Evolutionary conservation across 2,888 invertebrate genomes (phyloP).

Genomic region (Phania funesta): DNA sequence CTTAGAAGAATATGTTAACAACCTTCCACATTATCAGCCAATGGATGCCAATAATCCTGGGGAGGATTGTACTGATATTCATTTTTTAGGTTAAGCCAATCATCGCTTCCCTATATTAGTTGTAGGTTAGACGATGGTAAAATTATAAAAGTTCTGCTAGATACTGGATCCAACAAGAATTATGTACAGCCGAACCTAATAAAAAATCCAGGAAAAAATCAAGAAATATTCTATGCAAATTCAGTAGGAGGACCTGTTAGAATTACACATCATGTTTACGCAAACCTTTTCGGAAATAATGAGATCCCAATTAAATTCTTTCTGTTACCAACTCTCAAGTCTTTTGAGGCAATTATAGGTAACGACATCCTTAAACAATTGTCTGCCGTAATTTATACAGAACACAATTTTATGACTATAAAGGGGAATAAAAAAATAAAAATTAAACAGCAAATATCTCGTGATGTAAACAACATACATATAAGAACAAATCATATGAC

Average conservation of each 20-base stretch:
- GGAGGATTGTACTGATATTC: no score
- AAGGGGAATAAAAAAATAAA: background rate
- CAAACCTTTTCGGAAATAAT: background rate
- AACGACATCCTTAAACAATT: background rate
- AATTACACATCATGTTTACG: background rate
- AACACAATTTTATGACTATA: background rate
- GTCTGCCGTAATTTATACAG: background rate
- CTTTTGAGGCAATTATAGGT: background rate
- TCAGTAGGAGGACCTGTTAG: background rate
- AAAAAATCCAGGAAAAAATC: no score
- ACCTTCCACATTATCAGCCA: no score
- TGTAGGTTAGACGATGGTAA: background rate
- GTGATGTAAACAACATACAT: no score
- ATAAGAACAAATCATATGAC: no score
- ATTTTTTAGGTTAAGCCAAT: no score
- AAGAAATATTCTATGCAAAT: no score
- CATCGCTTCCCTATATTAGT: constrained; percentile 8
- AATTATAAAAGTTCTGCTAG: background rate
- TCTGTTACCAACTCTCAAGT: background rate
- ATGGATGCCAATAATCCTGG: no score
- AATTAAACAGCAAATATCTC: no score
- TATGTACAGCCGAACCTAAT: no score
- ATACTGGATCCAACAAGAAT: background rate
- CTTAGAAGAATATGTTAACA: no score
- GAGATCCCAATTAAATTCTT: background rate